Percentiles rank a stretch among this genome's conserved stretches.
Conservation (phyloP, 1,140 invertebrate genomes). For the Nautilus pompilius region DNA sequence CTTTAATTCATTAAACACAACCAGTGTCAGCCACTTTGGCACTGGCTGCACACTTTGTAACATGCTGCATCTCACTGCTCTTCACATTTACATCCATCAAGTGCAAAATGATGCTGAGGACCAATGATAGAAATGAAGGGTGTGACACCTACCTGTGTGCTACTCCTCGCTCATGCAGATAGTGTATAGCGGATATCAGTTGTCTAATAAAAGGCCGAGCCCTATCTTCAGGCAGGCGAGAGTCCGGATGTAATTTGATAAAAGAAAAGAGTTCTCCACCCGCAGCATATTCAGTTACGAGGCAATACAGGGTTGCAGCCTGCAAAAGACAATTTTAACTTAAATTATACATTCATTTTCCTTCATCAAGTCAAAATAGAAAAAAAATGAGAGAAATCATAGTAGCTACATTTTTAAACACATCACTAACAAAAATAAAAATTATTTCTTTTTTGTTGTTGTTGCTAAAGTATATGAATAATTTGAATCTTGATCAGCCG, state of each 20-base stretch:
- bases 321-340: slow-evolving; percentile 28
- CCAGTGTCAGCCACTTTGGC: no score
- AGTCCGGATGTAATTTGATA: slow-evolving; percentile 61
- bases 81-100: no score
- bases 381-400: background rate
- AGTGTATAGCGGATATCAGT: slow-evolving; percentile 66
- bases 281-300: slow-evolving; percentile 67
- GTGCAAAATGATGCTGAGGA: no score
- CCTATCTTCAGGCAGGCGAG: slow-evolving; percentile 62
- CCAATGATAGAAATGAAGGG: background rate
- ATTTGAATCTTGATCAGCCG: no score
- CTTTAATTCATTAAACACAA: no score
- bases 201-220: slow-evolving; percentile 64
- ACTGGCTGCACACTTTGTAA: no score
- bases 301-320: slow-evolving; percentile 61
- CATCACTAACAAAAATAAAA: background rate
- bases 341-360: no score
- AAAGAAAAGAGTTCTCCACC: slow-evolving; percentile 67
- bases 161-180: slow-evolving; percentile 67
- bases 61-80: no score
- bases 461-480: no score
- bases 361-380: background rate
- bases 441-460: no score
- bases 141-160: slow-evolving; percentile 64
- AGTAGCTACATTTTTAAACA: background rate